Evolutionary conservation across 2,797 vertebrate genomes (phyloP).

Genomic region (Karalla daura): DNA sequence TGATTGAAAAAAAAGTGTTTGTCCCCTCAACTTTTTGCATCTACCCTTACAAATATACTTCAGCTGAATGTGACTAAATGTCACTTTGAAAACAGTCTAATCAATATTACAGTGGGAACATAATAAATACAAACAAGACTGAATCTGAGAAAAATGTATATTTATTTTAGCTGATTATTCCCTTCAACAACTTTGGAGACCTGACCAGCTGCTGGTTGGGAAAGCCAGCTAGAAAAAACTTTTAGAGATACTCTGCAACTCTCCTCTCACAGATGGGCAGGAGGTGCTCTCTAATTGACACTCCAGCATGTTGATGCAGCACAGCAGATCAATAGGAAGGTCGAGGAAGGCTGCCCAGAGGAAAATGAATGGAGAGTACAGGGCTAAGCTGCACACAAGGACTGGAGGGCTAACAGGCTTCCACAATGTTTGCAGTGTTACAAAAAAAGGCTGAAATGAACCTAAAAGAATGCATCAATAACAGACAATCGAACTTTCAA

Average conservation of each 20-base stretch:
- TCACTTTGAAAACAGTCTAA: slow-evolving; percentile 29
- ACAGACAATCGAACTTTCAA: slow-evolving; percentile 15
- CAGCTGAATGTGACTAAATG: slow-evolving; percentile 32
- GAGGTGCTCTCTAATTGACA: slow-evolving; percentile 78
- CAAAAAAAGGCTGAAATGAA: slow-evolving; percentile 39
- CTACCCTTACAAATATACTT: slow-evolving; percentile 39
- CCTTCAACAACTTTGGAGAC: slow-evolving; percentile 47
- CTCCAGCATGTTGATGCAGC: slow-evolving; percentile 75
- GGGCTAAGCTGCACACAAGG: slow-evolving; percentile 37
- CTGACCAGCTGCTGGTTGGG: slow-evolving; percentile 57
- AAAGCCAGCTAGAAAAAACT: slow-evolving; percentile 50
- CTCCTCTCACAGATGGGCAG: slow-evolving; percentile 69
- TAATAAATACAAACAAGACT: slow-evolving; percentile 55
- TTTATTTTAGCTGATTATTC: slow-evolving; percentile 53
- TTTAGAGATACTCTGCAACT: slow-evolving; percentile 54
- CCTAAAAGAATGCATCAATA: slow-evolving; percentile 40
- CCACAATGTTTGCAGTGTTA: slow-evolving; percentile 27
- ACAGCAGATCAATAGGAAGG: slow-evolving; percentile 76
- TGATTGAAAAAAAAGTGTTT: too few relatives aligned
- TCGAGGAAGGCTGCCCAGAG: slow-evolving; percentile 62
- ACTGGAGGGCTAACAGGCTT: slow-evolving; percentile 34
- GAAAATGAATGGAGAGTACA: slow-evolving; percentile 62
- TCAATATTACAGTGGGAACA: slow-evolving; percentile 17
- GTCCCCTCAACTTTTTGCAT: not conserved
- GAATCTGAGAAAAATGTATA: slow-evolving; percentile 49